Base-by-base conservation (phyloP, 1,140 invertebrate genomes). In the Pogonus chalceus region DNA sequence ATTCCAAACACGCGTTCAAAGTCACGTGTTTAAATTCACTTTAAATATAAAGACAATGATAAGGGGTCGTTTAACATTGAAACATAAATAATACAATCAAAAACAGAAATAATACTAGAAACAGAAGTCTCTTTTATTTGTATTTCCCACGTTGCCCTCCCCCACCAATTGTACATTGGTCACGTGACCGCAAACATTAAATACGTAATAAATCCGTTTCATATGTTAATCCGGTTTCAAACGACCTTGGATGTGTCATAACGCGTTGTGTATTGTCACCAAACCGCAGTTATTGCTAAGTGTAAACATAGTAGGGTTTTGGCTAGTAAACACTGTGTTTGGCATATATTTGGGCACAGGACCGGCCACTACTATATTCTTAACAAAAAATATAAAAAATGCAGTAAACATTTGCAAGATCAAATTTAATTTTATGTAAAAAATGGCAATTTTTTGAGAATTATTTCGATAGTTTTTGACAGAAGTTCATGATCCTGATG, bases 191-290 rank as follows among this genome's bases (percentile, higher is more conserved):
- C 62, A 61, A 62, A 62, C 62, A 64, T 66, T 65, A 65, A 69
- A 67, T 65, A 63, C 66, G 61, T 65, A 63, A 63, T 67, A 67
- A 69, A 69, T 69, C 65, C 60, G 61, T 66, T 67, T 66, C 65
- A 65, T 67, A 69, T 65, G 67, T 64, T 67, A 69, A 69, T 66
- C 62, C 61, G 39, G 55, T 58, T 56, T 55, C 58, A 7, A 10
- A 43, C 18, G 37, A 43, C 18, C 37, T 43, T 60, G 59, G 56
- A 62, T 62, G 63, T 63, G 62, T 63, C 62, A 64, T 54, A 54
- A n/a, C 49, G 52, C 51, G 54, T 51, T 53, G 26, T 31, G 26
- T 31, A 31, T 31, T 31, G 26, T 31, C 26, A 37, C 55, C 55
- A 62, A 64, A 64, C 62, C 62, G 53, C 62, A 62, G 62, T 64